phyloP scores from a whole-genome alignment of 2,797 vertebrate species.

The Psittacula echo region DNA sequence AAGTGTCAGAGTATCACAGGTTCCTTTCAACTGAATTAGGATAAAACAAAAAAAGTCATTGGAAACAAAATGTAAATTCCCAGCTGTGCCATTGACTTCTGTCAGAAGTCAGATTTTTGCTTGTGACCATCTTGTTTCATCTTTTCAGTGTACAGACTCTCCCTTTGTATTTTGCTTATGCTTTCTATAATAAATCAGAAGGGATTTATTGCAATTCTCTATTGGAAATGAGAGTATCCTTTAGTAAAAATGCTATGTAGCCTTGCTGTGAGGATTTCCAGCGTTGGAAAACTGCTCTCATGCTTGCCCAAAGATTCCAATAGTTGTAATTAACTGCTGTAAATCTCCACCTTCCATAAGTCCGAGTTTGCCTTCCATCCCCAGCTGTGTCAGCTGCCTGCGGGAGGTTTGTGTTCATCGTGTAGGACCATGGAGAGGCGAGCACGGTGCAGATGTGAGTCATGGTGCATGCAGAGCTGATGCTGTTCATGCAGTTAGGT shows the following conservation, averaged over 20 bases:
- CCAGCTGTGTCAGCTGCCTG: not conserved
- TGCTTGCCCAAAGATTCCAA: not conserved
- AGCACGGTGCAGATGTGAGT: not conserved
- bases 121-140: not conserved
- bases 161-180: not conserved
- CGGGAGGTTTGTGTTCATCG: fast-evolving
- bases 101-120: not conserved
- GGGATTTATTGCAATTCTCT: not conserved
- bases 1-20: not conserved
- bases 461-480: not conserved
- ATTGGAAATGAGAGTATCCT: not conserved
- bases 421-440: not conserved
- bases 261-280: not conserved
- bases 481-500: fast-evolving
- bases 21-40: not conserved
- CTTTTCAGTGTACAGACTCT: not conserved
- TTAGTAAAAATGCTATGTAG: fast-evolving
- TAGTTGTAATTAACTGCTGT: not conserved
- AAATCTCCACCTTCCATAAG: not conserved
- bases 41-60: not conserved
- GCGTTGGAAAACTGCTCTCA: not conserved
- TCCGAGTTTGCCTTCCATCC: not conserved
- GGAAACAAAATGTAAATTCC: not conserved
- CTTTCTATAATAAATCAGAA: not conserved
- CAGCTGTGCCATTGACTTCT: not conserved